Percentiles rank a stretch among this genome's conserved stretches.
Conservation (phyloP, 2,797 vertebrate genomes). For the Acestrorhynchus altus region DNA sequence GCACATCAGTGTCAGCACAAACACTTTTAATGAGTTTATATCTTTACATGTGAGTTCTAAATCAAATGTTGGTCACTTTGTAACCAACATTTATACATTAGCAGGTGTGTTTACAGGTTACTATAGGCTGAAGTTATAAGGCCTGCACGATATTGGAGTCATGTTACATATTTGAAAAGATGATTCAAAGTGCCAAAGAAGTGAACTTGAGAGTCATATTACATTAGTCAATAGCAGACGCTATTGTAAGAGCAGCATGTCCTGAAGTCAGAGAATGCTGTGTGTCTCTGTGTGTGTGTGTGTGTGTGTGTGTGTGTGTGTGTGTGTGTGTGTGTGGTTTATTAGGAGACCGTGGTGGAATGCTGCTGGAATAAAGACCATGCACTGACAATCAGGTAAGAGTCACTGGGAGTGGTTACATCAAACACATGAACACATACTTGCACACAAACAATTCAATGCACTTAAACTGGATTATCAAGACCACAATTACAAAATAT, state of each 20-base stretch:
- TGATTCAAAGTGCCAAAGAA: neutral
- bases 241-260: neutral
- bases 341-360: slow-evolving; percentile 57
- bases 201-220: slow-evolving; percentile 2
- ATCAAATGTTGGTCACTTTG: too few relatives aligned
- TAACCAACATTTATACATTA: neutral
- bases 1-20: too few relatives aligned
- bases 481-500: neutral
- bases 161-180: neutral
- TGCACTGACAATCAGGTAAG: slow-evolving; percentile 74
- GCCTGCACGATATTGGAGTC: neutral
- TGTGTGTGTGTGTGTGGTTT: slow-evolving; percentile 46
- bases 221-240: neutral
- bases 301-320: slow-evolving; percentile 47
- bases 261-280: neutral
- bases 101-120: neutral
- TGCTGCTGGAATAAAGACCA: slow-evolving; percentile 62
- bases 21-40: too few relatives aligned
- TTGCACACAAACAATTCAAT: neutral
- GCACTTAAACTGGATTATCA: neutral
- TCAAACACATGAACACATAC: neutral
- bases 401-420: neutral
- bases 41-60: too few relatives aligned
- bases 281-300: neutral
- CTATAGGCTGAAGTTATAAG: neutral